These are phyloP conservation scores for Schizopygopsis pylzovi DNA, from an alignment of 2,797 vertebrate species.

Conservation along the genomic window DNA sequence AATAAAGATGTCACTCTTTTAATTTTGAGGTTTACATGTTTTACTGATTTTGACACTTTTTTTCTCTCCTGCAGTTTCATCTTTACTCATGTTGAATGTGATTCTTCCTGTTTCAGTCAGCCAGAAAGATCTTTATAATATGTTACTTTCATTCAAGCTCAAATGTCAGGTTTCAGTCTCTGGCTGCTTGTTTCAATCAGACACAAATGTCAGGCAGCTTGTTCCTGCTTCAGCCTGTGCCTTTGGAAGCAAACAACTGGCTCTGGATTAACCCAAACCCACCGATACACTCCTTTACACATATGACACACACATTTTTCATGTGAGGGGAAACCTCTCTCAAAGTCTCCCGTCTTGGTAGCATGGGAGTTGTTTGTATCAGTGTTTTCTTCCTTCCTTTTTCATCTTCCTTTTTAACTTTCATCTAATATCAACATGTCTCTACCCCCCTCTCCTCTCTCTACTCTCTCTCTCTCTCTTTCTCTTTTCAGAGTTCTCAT, in stretches of 20 bases:
- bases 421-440: slow-evolving; percentile 55
- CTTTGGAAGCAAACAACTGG: slow-evolving; percentile 17
- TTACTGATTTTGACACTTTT: slow-evolving; percentile 28
- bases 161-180: slow-evolving; percentile 47
- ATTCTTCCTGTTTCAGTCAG: slow-evolving; percentile 33
- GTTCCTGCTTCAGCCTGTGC: slow-evolving; percentile 27
- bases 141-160: slow-evolving; percentile 40
- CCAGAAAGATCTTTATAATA: slow-evolving; percentile 39
- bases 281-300: neutral
- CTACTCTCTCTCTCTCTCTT: neutral
- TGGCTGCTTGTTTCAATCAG: slow-evolving; percentile 47
- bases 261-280: slow-evolving; percentile 42
- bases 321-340: slow-evolving; percentile 5
- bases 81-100: slow-evolving; percentile 21
- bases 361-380: slow-evolving; percentile 9
- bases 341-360: slow-evolving; percentile 20
- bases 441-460: slow-evolving; percentile 59
- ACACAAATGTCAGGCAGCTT: slow-evolving; percentile 51
- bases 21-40: slow-evolving; percentile 25
- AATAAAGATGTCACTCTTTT: slow-evolving; percentile 15
- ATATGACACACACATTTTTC: slow-evolving; percentile 16
- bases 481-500: slow-evolving; percentile 23
- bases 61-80: slow-evolving; percentile 6
- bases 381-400: neutral
- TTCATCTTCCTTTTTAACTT: slow-evolving; percentile 28